Base-by-base conservation (phyloP, 1,140 invertebrate species). In the Mactra quadrangularis region DNA sequence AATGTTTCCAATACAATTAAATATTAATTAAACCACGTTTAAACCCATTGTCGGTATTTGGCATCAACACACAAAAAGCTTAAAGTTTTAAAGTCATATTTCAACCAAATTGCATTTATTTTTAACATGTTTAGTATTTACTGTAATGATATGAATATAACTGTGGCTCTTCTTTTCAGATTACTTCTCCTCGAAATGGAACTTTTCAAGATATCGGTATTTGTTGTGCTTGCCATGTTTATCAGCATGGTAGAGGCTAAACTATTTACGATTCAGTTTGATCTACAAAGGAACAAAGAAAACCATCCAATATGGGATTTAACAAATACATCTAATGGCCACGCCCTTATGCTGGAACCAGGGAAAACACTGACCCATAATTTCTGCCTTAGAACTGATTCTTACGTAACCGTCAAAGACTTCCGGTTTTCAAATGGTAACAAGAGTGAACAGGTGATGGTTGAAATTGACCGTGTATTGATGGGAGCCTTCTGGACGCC, bases 381-480 rank as follows among this genome's bases (percentile, higher is more conserved):
- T 27, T 82, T 82, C 47, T 82, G 79, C 55, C 59, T 82, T 2
- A 68, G 79, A 7, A 25, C 19, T 6, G 7, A 45, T 17, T 25
- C 59, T 17, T n/a, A 19, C 6, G 59, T 82, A 3, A 47, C 25
- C 1, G 25, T 82, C 11, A 38, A 22, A 17, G 70, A 82, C 57
- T 74, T 82, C 41, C 70, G 79, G 29, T 82, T 82, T 57, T 82
- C 79, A 7, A 82, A 82, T 55, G 79, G 79, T 0, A 82, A 82
- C 47, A 53, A 53, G 9, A 82, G 70, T 41, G 79, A 82, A 31
- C 41, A 38, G 17, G 79, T 82, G 13, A 31, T 66, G 19, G 59
- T 82, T 6, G 22, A 53, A 25, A 66, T 82, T 22, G 79, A 82
- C 27, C 19, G 66, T 11, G 27, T 29, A 19, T 6, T 45, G 4